A percentile compares a stretch with the other conserved stretches of the same genome.
Conservation (phyloP, 2,797 vertebrate species). For the Oreortyx pictus region DNA sequence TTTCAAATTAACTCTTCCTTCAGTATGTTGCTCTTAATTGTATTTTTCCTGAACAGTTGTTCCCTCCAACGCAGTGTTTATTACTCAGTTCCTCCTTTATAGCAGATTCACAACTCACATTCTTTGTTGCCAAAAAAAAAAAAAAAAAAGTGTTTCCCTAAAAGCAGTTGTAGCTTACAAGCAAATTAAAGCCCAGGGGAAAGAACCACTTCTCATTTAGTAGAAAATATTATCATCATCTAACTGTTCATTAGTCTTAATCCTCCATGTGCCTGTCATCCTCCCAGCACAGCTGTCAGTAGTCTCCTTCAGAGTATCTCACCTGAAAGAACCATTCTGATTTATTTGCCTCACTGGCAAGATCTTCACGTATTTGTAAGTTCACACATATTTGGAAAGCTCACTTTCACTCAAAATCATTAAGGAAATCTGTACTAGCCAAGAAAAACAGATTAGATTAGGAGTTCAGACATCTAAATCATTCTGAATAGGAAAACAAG, state of each 20-base stretch:
- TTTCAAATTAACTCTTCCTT: not conserved
- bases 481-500: not conserved
- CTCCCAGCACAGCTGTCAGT: not conserved
- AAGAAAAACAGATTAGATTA: not conserved
- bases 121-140: not conserved
- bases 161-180: not conserved
- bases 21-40: not conserved
- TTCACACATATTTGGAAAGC: not conserved
- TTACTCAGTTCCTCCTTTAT: not conserved
- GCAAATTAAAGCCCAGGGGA: not conserved
- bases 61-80: not conserved
- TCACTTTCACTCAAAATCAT: not conserved
- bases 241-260: not conserved
- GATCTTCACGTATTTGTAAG: not conserved
- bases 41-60: not conserved
- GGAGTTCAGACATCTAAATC: not conserved
- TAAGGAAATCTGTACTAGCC: not conserved
- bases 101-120: not conserved
- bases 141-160: not conserved
- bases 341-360: not conserved
- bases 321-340: not conserved
- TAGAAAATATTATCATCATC: not conserved
- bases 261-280: not conserved
- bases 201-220: not conserved
- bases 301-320: not conserved